Evolutionary conservation across 2,888 invertebrate species (phyloP).

Genomic region (Torymus aiolomorphi): DNA sequence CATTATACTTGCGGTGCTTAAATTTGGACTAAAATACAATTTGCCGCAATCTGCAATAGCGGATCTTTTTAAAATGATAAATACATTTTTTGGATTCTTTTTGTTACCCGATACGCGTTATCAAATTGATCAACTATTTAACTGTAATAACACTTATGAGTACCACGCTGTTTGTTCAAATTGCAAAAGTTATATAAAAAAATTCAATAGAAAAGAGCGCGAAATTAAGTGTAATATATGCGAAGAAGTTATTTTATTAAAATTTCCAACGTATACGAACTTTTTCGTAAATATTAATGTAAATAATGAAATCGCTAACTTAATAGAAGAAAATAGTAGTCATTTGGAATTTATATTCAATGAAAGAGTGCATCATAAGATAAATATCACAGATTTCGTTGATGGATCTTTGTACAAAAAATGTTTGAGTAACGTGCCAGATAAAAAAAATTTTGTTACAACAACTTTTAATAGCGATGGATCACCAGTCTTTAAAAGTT

Average conservation of each 20-base stretch:
- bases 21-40: slow-evolving; percentile 18
- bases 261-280: neutral
- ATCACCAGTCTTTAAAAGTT: slow-evolving; percentile 7
- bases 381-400: neutral
- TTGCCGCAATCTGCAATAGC: slow-evolving; percentile 17
- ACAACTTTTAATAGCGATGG: slow-evolving; percentile 32
- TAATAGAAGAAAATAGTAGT: neutral
- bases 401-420: slow-evolving; percentile 14
- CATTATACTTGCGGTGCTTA: slow-evolving; percentile 15
- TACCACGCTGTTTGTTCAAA: slow-evolving; percentile 32
- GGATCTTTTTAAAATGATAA: too few species aligned
- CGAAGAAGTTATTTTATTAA: too few species aligned
- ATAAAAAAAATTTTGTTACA: neutral
- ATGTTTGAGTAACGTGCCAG: neutral
- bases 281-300: neutral
- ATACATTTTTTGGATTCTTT: slow-evolving; percentile 10
- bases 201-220: too few species aligned
- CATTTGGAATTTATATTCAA: neutral
- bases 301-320: neutral
- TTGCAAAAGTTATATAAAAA: slow-evolving; percentile 35
- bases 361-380: neutral
- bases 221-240: too few species aligned
- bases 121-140: slow-evolving; percentile 36
- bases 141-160: neutral
- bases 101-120: slow-evolving; percentile 31